Evolutionary conservation across 2,888 invertebrate species (phyloP), one percentile per base, ranked within the genome.

Genomic region (Boloria selene): DNA sequence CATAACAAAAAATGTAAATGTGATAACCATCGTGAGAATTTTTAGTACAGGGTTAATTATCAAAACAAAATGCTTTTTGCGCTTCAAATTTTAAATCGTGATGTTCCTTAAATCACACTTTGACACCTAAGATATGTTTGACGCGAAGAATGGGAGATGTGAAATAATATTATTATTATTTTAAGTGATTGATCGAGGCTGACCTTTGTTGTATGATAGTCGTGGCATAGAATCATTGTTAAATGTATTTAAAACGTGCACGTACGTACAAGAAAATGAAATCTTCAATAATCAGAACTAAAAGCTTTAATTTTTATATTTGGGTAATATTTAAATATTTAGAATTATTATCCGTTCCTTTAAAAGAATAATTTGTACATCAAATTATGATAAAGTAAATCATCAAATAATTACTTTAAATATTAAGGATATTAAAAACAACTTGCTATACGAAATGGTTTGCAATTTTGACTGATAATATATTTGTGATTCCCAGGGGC

Each of bases 111-210:
- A 76, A 79, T 77, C 75, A 71, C 72, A 75, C 73, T 74, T 77
- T 76, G 75, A 74, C 71, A 72, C 69, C 74, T 75, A 76, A 79
- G 78, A 72, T 74, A 75, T 71, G 73, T 77, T 75, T 83, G 84
- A 86, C 84, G 80, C 79, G 73, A 76, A 77, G 77, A 80, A 82
- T 83, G 80, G 79, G 75, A 77, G 77, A 78, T 71, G 75, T 83
- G 81, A 85, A 82, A 81, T 82, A 79, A 81, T 77, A 74, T 79
- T 81, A 80, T 81, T 77, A 79, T 80, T 80, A 74, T 79, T 79
- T 78, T 63, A 55, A 64, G 65, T 79, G 77, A 80, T 75, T 79
- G 76, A 75, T 70, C 73, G 71, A 70, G 69, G 64, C 69, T 78
- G 80, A 79, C 83, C 86, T 85, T 78, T 80, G 16, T 64, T 69